Evolutionary conservation across 2,888 invertebrate genomes (phyloP).

Genomic region (Mimas tiliae): DNA sequence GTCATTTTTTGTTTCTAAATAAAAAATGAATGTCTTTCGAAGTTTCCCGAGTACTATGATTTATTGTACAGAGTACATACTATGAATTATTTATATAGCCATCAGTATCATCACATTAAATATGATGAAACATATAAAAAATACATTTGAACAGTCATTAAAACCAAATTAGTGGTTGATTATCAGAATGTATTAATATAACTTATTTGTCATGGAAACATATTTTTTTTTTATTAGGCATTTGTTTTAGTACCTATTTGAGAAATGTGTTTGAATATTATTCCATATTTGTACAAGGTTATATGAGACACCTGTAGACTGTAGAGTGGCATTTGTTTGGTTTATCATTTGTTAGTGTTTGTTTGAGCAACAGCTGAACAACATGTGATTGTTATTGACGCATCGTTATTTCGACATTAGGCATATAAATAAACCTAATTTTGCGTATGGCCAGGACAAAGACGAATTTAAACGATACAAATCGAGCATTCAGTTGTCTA

Average conservation of each 20-base stretch:
- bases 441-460: not conserved
- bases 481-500: conserved; percentile 36
- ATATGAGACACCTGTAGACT: conserved; percentile 2
- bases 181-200: too few relatives aligned
- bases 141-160: too few relatives aligned
- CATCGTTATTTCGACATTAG: conserved; percentile 17
- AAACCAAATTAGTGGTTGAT: too few relatives aligned
- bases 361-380: conserved; percentile 16
- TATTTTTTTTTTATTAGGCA: not conserved
- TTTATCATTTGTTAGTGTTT: conserved; percentile 17
- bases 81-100: too few relatives aligned
- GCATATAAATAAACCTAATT: not conserved
- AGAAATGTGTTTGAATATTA: not conserved
- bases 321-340: conserved; percentile 14
- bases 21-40: too few relatives aligned
- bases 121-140: too few relatives aligned
- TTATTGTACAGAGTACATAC: too few relatives aligned
- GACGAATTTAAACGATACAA: conserved; percentile 40
- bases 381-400: conserved; percentile 19
- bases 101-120: too few relatives aligned
- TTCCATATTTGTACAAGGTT: conserved; percentile 6
- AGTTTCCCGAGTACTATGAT: too few relatives aligned
- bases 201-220: not conserved
- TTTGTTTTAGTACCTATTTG: not conserved
- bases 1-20: too few relatives aligned